Conservation (phyloP, 2,113 vertebrate species). For the Raja brachyura region DNA sequence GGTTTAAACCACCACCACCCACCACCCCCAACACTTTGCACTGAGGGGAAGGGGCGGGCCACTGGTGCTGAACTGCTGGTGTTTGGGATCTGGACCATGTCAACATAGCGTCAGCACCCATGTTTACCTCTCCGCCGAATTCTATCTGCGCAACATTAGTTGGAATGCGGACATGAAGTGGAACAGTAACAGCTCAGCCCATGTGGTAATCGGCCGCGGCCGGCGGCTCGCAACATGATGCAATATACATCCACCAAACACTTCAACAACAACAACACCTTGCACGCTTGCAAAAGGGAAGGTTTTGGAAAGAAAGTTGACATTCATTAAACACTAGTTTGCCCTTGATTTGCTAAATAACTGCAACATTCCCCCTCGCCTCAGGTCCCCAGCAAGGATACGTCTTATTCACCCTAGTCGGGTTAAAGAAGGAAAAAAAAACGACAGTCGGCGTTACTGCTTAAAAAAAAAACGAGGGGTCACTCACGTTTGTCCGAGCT, state of each 20-base stretch:
- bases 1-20: too few species aligned
- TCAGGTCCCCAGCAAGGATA: background rate
- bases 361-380: background rate
- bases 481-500: background rate
- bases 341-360: background rate
- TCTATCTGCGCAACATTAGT: conserved; percentile 75
- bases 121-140: conserved; percentile 69
- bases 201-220: conserved; percentile 50
- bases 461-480: background rate
- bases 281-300: background rate
- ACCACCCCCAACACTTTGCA: too few species aligned
- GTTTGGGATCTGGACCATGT: background rate
- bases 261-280: too few species aligned
- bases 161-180: conserved; percentile 72
- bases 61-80: background rate
- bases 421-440: too few species aligned
- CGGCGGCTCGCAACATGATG: too few species aligned
- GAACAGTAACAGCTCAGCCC: conserved; percentile 42
- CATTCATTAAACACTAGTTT: background rate
- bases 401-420: background rate
- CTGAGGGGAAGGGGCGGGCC: background rate
- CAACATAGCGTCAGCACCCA: conserved; percentile 43
- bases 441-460: too few species aligned
- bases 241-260: too few species aligned
- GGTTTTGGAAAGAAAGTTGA: background rate